Base-by-base conservation (phyloP, 1,140 invertebrate genomes). In the Drosophila bifasciata region DNA sequence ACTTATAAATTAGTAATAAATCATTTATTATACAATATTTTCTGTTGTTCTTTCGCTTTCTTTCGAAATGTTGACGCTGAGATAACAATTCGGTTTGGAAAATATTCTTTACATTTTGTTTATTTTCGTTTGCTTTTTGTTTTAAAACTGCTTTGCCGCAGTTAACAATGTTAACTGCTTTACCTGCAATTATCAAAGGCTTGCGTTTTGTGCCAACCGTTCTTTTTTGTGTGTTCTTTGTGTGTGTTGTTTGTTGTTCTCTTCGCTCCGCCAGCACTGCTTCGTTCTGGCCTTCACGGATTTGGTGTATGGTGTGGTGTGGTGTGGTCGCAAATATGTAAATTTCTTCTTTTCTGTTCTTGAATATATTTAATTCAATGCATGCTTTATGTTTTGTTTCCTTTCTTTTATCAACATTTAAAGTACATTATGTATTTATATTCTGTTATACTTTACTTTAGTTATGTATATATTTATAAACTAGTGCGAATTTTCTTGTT, bases 1-100 rank as follows among this genome's bases (percentile, higher is more conserved):
- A 66, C 77, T 85, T 85, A 85, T 81, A 81, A 56, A 70, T 88
- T 86, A 77, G 63, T 84, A 86, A 85, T 85, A 86, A 85, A 85
- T 80, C 77, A 86, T 85, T 75, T 83, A 80, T 85, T 85, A 86
- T 85, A 86, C 81, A 85, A 81, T 85, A 77, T 86, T 85, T 76
- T 86, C 52, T 79, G 55, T 74, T 73, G 66, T 61, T 62, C 46
- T 66, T 56, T 79, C 39, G 56, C 57, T 56, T 64, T 21, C 13
- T 68, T 58, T 62, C 46, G 60, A 83, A 74, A 70, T 73, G 63
- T 43, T 44, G 72, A 40, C 50, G 32, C 11, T 13, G 11, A 11
- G 61, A 50, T 21, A 75, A 55, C 71, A 69, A 49, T 72, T 61
- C 61, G 62, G 74, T 64, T 36, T 77, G 61, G 32, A 77, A 81